phyloP scores from a whole-genome alignment of 2,113 vertebrate genomes.

The Thunnus thynnus region DNA sequence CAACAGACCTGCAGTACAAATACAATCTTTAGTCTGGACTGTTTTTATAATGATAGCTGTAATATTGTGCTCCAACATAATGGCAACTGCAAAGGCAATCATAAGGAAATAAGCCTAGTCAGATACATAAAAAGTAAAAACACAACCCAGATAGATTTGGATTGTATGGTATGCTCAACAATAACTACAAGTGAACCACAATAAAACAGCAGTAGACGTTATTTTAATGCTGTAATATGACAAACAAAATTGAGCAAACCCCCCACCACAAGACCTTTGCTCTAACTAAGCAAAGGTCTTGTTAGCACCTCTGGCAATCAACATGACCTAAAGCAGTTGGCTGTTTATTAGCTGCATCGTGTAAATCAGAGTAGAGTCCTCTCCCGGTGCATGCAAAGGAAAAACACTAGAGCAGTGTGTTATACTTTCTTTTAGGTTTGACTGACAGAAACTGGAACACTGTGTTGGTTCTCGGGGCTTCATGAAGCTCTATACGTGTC shows the following conservation, averaged over 20 bases:
- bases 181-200: background rate
- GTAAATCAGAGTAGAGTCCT: conserved; percentile 19
- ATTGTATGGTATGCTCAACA: background rate
- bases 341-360: conserved; percentile 34
- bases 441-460: conserved; percentile 41
- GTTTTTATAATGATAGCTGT: conserved; percentile 16
- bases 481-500: conserved; percentile 53
- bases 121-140: background rate
- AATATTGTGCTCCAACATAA: conserved; percentile 11
- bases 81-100: conserved; percentile 18
- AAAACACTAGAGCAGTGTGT: background rate
- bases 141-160: background rate
- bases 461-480: conserved; percentile 41
- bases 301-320: conserved; percentile 43
- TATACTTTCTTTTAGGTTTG: conserved; percentile 26
- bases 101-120: conserved; percentile 27
- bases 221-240: conserved; percentile 8
- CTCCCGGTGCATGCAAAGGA: conserved; percentile 23
- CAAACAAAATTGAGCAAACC: conserved; percentile 4
- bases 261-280: too few relatives aligned
- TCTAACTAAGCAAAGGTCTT: background rate
- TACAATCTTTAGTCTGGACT: conserved; percentile 9
- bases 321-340: background rate
- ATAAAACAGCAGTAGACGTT: conserved; percentile 7
- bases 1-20: background rate